phyloP scores from a whole-genome alignment of 1,140 invertebrate species.

The Drosophila teissieri region DNA sequence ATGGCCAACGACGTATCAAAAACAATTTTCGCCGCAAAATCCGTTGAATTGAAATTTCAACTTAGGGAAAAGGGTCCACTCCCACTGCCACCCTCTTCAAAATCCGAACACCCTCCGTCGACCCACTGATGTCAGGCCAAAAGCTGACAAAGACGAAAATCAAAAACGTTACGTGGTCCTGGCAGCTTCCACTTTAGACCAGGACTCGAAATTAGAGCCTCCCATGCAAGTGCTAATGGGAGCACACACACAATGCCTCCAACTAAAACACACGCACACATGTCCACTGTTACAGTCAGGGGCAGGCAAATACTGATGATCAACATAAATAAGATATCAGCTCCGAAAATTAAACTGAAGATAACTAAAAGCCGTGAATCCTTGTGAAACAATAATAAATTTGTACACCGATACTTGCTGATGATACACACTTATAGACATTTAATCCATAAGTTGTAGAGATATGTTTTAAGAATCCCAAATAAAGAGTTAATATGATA shows the following conservation, averaged over 20 bases:
- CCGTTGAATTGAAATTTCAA: constrained; percentile 83
- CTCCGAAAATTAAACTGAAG: no score
- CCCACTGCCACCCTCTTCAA: constrained; percentile 1
- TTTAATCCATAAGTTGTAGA: no score
- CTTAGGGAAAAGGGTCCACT: constrained; percentile 49
- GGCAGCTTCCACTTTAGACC: constrained; percentile 56
- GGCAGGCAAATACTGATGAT: constrained; percentile 5
- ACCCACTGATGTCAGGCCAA: constrained; percentile 49
- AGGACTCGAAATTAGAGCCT: constrained; percentile 80
- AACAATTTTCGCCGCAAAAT: constrained; percentile 74
- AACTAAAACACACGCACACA: constrained; percentile 14
- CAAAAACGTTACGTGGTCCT: constrained; percentile 73
- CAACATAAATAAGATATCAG: no score
- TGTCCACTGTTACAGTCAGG: not conserved
- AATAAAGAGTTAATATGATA: no score
- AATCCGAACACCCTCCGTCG: constrained; percentile 8
- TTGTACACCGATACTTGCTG: no score
- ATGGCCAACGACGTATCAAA: constrained; percentile 67
- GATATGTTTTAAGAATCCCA: no score
- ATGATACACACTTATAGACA: no score
- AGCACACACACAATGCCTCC: constrained; percentile 32
- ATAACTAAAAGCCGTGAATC: no score
- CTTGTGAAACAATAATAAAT: no score
- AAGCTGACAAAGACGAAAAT: constrained; percentile 78
- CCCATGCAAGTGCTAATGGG: constrained; percentile 79